These are phyloP conservation scores for Pangasius macronema DNA, from an alignment of 2,797 vertebrate species.

Conservation along the genomic window DNA sequence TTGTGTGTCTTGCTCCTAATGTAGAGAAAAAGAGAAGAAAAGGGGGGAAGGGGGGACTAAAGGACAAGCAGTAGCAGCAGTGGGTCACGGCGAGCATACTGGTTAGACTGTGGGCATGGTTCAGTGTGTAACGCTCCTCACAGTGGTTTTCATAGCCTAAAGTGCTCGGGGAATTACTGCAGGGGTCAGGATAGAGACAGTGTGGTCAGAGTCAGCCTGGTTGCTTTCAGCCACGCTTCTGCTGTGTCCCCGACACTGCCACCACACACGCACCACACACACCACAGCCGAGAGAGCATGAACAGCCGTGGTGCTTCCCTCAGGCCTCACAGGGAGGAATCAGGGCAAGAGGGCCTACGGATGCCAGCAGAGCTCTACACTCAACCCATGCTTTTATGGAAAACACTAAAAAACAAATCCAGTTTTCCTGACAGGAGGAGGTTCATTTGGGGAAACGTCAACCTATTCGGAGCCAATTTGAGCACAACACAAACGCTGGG, in stretches of 20 bases:
- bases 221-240: conserved; percentile 38
- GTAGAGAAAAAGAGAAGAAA: not conserved
- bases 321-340: conserved; percentile 15
- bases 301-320: not conserved
- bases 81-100: conserved; percentile 30
- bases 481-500: conserved; percentile 48
- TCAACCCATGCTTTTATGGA: conserved; percentile 37
- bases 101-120: conserved; percentile 30
- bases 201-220: conserved; percentile 39
- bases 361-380: conserved; percentile 19
- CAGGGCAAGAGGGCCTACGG: conserved; percentile 7
- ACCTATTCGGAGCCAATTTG: conserved; percentile 43
- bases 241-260: conserved; percentile 24
- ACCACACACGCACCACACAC: conserved; percentile 24
- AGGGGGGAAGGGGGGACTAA: not conserved
- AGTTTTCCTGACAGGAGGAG: conserved; percentile 45
- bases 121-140: conserved; percentile 7
- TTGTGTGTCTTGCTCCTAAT: conserved; percentile 3
- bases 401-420: conserved; percentile 44
- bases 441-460: conserved; percentile 49
- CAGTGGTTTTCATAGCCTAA: conserved; percentile 37
- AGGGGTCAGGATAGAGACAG: conserved; percentile 39
- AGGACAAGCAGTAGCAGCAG: conserved; percentile 34
- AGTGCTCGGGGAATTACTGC: conserved; percentile 40
- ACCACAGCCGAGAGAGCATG: conserved; percentile 41